These are phyloP conservation scores for Hemitrygon akajei DNA, from an alignment of 2,797 vertebrate genomes.

Conservation along the genomic window DNA sequence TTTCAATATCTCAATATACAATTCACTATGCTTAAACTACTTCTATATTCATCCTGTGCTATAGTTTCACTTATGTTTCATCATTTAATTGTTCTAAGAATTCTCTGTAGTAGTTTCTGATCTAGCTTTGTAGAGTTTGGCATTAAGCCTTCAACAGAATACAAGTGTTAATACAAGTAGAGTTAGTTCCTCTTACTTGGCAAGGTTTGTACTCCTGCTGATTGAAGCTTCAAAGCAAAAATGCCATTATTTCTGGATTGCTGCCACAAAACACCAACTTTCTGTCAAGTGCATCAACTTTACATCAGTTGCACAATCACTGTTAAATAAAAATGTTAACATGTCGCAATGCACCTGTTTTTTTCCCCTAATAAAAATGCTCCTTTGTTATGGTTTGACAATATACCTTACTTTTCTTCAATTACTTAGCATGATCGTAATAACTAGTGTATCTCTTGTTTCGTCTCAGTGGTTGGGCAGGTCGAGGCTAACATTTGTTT, in stretches of 20 bases:
- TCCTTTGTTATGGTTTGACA: slow-evolving; percentile 45
- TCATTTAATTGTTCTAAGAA: slow-evolving; percentile 54
- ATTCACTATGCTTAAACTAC: slow-evolving; percentile 3
- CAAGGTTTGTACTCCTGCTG: slow-evolving; percentile 54
- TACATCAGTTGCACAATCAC: slow-evolving; percentile 23
- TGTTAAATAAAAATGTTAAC: slow-evolving; percentile 38
- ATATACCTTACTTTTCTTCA: slow-evolving; percentile 41
- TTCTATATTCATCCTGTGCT: not conserved
- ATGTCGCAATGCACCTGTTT: slow-evolving; percentile 56
- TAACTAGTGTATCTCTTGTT: slow-evolving; percentile 17
- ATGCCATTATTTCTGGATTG: slow-evolving; percentile 55
- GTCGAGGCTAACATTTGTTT: not conserved
- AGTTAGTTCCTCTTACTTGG: slow-evolving; percentile 59
- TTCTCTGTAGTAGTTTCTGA: slow-evolving; percentile 61
- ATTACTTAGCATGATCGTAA: slow-evolving; percentile 33
- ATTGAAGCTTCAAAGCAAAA: slow-evolving; percentile 59
- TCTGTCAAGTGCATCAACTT: slow-evolving; percentile 47
- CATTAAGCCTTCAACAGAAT: slow-evolving; percentile 48
- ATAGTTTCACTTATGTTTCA: slow-evolving; percentile 48
- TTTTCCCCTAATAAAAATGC: slow-evolving; percentile 47
- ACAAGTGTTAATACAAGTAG: slow-evolving; percentile 52
- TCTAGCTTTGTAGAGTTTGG: slow-evolving; percentile 56
- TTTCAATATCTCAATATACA: not conserved
- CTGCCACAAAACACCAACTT: slow-evolving; percentile 55
- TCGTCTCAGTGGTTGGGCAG: not conserved